Evolutionary conservation across 2,113 vertebrate genomes (phyloP).

Genomic region (Oostethus manadensis): DNA sequence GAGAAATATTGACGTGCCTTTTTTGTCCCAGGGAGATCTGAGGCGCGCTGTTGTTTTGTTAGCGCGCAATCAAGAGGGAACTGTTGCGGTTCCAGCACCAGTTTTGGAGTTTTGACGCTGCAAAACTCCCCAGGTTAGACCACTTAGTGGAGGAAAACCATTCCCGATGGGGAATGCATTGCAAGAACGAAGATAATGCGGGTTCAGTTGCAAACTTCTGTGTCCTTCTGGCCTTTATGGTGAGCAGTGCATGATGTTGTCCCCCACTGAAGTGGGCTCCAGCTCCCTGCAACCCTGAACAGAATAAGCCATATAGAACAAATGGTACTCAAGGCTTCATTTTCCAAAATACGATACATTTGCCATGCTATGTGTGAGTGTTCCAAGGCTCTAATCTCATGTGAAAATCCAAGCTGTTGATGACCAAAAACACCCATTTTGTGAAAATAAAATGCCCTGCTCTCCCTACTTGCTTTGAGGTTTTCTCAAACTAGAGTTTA

Average conservation of each 20-base stretch:
- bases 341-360: not conserved
- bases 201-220: not conserved
- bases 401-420: too few species aligned
- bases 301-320: too few species aligned
- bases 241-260: too few species aligned
- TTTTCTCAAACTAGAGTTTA: not conserved
- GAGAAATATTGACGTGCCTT: slow-evolving; percentile 53
- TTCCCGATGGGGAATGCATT: slow-evolving; percentile 30
- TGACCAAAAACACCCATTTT: too few species aligned
- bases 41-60: slow-evolving; percentile 45
- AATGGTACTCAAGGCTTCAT: not conserved
- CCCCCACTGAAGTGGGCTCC: too few species aligned
- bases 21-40: slow-evolving; percentile 36
- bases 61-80: slow-evolving; percentile 39
- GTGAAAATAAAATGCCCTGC: not conserved
- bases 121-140: slow-evolving; percentile 26
- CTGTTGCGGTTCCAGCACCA: slow-evolving; percentile 43
- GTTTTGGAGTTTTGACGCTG: slow-evolving; percentile 20
- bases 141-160: slow-evolving; percentile 22
- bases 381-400: not conserved
- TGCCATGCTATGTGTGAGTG: not conserved
- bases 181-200: slow-evolving; percentile 17
- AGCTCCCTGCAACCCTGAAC: too few species aligned
- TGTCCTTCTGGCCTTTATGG: not conserved
- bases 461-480: not conserved